These are phyloP conservation scores for Battus philenor DNA, from an alignment of 1,140 invertebrate genomes.

Conservation along the genomic window DNA sequence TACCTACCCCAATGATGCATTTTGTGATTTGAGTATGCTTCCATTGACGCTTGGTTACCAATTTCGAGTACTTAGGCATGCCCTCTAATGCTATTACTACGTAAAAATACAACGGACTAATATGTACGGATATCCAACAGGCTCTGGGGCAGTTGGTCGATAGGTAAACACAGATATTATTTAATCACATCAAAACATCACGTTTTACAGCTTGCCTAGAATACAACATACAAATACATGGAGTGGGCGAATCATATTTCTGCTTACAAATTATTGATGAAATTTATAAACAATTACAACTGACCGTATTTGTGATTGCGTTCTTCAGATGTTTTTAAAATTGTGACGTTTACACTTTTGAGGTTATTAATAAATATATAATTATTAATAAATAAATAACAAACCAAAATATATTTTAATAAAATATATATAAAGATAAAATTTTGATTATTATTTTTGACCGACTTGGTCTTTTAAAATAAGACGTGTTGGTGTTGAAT, in stretches of 20 bases:
- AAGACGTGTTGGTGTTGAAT: too few species aligned
- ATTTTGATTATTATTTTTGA: too few species aligned
- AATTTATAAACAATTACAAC: background rate
- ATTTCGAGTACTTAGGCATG: conserved; percentile 31
- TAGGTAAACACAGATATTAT: conserved; percentile 35
- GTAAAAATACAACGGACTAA: conserved; percentile 19
- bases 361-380: too few species aligned
- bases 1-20: conserved; percentile 12
- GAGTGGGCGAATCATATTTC: conserved; percentile 6
- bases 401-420: too few species aligned
- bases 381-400: too few species aligned
- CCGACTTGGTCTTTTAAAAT: too few species aligned
- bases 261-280: background rate
- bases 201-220: conserved; percentile 11
- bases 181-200: conserved; percentile 13
- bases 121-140: conserved; percentile 35
- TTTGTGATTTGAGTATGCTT: conserved; percentile 24
- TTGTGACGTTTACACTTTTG: too few species aligned
- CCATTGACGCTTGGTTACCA: conserved; percentile 16
- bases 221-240: background rate
- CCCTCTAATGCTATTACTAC: conserved; percentile 19
- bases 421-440: too few species aligned
- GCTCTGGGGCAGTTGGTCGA: conserved; percentile 39
- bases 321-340: too few species aligned
- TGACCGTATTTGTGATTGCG: conserved; percentile 1